A percentile compares a stretch with the other conserved stretches of the same genome.
phyloP scores from a whole-genome alignment of 1,140 invertebrate genomes.

The Drosophila repletoides region DNA sequence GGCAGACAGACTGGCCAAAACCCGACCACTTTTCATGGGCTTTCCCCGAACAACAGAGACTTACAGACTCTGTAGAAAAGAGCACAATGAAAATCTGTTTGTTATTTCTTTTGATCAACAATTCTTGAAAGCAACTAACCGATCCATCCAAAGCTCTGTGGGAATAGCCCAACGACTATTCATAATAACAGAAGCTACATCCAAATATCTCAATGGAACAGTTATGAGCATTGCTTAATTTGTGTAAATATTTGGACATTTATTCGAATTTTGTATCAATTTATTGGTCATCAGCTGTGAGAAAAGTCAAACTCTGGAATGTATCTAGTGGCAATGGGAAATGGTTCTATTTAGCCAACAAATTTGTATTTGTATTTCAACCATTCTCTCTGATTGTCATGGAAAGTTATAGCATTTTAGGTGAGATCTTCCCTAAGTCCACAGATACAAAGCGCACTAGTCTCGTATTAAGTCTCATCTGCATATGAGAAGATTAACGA shows the following conservation, averaged over 20 bases:
- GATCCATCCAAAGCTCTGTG: constrained; percentile 62
- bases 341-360: constrained; percentile 7
- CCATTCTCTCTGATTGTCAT: constrained; percentile 1
- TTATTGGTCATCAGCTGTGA: constrained; percentile 39
- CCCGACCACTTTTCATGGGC: constrained; percentile 2
- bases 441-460: neutral
- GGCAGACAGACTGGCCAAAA: too few relatives aligned
- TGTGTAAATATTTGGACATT: constrained; percentile 76
- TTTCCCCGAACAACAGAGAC: neutral
- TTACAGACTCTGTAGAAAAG: neutral
- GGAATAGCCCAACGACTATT: constrained; percentile 60
- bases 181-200: constrained; percentile 69
- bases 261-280: constrained; percentile 56
- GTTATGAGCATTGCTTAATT: constrained; percentile 37
- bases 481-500: neutral
- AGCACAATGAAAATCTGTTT: constrained; percentile 60
- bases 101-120: constrained; percentile 36
- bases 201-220: constrained; percentile 10
- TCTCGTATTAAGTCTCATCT: neutral
- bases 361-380: constrained; percentile 40
- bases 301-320: constrained; percentile 32
- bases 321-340: constrained; percentile 6
- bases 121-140: constrained; percentile 34
- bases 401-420: constrained; percentile 1
- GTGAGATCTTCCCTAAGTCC: neutral